These are phyloP conservation scores for Porphyrio hochstetteri DNA, from an alignment of 2,113 vertebrate genomes.

Conservation along the genomic window DNA sequence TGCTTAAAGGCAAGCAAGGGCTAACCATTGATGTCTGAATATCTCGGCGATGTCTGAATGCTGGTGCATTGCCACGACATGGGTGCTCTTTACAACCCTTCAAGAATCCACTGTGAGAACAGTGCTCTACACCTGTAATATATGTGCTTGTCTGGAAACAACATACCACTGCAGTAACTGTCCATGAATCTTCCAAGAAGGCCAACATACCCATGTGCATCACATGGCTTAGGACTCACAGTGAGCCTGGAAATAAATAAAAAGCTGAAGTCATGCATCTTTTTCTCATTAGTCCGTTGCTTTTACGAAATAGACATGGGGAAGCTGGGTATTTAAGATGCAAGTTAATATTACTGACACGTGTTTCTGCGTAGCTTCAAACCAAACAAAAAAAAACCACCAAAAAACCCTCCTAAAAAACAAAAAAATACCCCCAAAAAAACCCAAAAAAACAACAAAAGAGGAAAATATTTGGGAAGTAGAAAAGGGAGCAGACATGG, in stretches of 20 bases:
- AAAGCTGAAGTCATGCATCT: conserved; percentile 9
- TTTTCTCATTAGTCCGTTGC: conserved; percentile 5
- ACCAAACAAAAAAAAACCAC: neutral
- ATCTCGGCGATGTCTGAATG: neutral
- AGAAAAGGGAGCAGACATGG: neutral
- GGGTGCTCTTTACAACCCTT: neutral
- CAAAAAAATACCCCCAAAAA: too few species aligned
- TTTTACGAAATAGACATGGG: neutral
- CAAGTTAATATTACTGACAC: neutral
- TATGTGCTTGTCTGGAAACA: neutral
- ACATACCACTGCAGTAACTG: neutral
- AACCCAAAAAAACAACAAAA: neutral
- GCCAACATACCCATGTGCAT: neutral
- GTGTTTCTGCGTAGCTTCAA: neutral
- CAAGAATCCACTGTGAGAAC: neutral
- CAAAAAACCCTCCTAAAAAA: too few species aligned
- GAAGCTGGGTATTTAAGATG: neutral
- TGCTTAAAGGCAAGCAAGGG: conserved; percentile 38
- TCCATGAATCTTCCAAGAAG: conserved; percentile 4
- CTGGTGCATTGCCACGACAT: neutral
- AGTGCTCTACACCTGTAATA: neutral
- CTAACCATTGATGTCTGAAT: neutral
- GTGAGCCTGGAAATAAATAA: neutral
- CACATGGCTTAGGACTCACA: neutral
- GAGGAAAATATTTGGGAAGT: neutral